Evolutionary conservation across 2,888 invertebrate genomes (phyloP).

Genomic region (Pristionchus arcanus): DNA sequence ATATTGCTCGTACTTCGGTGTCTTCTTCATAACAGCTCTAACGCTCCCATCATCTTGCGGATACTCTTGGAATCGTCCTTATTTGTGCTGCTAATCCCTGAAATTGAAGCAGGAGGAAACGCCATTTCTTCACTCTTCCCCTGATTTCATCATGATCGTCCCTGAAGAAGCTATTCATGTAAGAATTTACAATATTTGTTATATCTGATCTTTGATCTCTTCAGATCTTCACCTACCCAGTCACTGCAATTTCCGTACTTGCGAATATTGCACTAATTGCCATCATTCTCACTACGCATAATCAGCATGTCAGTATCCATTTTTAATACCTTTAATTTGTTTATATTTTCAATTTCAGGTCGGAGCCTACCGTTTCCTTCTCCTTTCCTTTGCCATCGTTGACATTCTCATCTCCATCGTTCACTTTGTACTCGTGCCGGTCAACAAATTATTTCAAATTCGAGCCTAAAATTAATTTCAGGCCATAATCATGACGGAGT

Average conservation of each 20-base stretch:
- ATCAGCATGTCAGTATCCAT: background rate
- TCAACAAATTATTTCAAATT: background rate
- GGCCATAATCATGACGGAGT: slow-evolving; percentile 25
- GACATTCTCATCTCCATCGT: slow-evolving; percentile 46
- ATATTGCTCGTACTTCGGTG: no score
- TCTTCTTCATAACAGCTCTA: no score
- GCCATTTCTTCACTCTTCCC: background rate
- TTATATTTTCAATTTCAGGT: no score
- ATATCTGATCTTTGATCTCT: background rate
- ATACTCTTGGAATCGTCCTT: background rate
- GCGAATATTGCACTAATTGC: background rate
- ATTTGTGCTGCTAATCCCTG: background rate
- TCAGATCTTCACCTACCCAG: background rate
- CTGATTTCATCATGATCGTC: background rate
- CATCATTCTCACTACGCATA: slow-evolving; percentile 21
- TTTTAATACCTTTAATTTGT: no score
- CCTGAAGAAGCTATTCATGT: background rate
- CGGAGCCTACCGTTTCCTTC: slow-evolving; percentile 8
- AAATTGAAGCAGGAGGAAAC: background rate
- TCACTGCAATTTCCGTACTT: slow-evolving; percentile 8
- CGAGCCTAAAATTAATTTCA: background rate
- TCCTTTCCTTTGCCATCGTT: slow-evolving; percentile 15
- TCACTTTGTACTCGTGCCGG: background rate
- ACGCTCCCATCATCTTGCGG: no score
- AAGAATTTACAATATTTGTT: background rate